Evolutionary conservation across 2,888 invertebrate genomes (phyloP).

Genomic region (Gibbula magus): DNA sequence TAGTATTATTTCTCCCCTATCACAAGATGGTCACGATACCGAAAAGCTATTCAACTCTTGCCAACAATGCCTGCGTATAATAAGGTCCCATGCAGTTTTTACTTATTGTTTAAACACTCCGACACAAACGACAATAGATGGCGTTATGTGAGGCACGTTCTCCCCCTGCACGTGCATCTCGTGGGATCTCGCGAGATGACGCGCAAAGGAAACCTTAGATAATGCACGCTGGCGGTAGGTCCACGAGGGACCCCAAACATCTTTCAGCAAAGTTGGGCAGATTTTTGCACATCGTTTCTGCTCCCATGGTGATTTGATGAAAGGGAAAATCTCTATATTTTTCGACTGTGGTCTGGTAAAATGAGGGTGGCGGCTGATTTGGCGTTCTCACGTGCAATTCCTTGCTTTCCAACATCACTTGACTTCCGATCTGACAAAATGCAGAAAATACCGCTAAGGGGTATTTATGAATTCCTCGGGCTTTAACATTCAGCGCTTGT

Average conservation of each 20-base stretch:
- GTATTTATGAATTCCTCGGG: slow-evolving; percentile 8
- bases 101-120: slow-evolving; percentile 22
- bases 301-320: not conserved
- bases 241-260: not conserved
- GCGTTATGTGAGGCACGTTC: slow-evolving; percentile 10
- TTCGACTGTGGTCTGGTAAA: slow-evolving; percentile 10
- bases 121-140: slow-evolving; percentile 18
- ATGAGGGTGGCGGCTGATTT: not conserved
- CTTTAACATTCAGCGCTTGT: not conserved
- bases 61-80: slow-evolving; percentile 1
- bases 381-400: slow-evolving; percentile 11
- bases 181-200: slow-evolving; percentile 2
- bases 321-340: not conserved
- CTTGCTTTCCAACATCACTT: slow-evolving; percentile 7
- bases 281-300: not conserved
- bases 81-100: slow-evolving; percentile 21
- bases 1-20: not conserved
- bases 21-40: slow-evolving; percentile 14
- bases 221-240: slow-evolving; percentile 8
- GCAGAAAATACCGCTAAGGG: slow-evolving; percentile 13
- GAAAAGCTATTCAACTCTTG: not conserved
- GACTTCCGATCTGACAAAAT: slow-evolving; percentile 11
- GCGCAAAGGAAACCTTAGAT: slow-evolving; percentile 18
- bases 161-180: slow-evolving; percentile 14
- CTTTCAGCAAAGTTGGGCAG: slow-evolving; percentile 14